A percentile compares a stretch with the other conserved stretches of the same genome.
Evolutionary conservation across 2,888 invertebrate genomes (phyloP).

Genomic region (Bugula neritina): DNA sequence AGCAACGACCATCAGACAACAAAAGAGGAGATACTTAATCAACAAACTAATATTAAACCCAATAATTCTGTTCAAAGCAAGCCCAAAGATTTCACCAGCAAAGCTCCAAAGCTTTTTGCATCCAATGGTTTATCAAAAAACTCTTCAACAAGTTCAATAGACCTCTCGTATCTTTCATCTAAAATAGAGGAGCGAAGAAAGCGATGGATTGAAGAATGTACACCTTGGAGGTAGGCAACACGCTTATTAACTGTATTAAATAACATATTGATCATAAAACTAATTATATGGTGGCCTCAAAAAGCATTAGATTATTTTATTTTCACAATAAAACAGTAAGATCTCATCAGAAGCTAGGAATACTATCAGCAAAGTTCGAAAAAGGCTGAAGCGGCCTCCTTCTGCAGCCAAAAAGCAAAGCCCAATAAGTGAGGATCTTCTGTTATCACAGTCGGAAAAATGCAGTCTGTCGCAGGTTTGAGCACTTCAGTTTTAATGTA

Average conservation of each 20-base stretch:
- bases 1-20: too few species aligned
- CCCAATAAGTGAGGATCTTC: slow-evolving; percentile 36
- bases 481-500: not conserved
- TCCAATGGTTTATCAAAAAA: too few species aligned
- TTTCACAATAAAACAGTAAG: too few species aligned
- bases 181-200: slow-evolving; percentile 36
- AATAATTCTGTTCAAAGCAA: too few species aligned
- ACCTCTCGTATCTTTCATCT: not conserved
- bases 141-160: not conserved
- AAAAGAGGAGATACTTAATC: too few species aligned
- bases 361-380: slow-evolving; percentile 30
- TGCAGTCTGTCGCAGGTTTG: slow-evolving; percentile 42
- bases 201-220: slow-evolving; percentile 43
- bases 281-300: too few species aligned
- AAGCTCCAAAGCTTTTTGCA: too few species aligned
- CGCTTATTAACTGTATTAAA: slow-evolving; percentile 29
- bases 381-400: slow-evolving; percentile 38
- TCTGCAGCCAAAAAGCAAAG: slow-evolving; percentile 43
- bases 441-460: slow-evolving; percentile 38
- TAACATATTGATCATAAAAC: too few species aligned
- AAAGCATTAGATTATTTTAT: too few species aligned
- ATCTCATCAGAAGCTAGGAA: slow-evolving; percentile 25
- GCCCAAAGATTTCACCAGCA: too few species aligned
- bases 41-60: too few species aligned
- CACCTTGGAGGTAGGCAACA: slow-evolving; percentile 43